phyloP scores from a whole-genome alignment of 30 jellyfish, hydroid and myxozoan genomes.

The Mastigias papua region DNA sequence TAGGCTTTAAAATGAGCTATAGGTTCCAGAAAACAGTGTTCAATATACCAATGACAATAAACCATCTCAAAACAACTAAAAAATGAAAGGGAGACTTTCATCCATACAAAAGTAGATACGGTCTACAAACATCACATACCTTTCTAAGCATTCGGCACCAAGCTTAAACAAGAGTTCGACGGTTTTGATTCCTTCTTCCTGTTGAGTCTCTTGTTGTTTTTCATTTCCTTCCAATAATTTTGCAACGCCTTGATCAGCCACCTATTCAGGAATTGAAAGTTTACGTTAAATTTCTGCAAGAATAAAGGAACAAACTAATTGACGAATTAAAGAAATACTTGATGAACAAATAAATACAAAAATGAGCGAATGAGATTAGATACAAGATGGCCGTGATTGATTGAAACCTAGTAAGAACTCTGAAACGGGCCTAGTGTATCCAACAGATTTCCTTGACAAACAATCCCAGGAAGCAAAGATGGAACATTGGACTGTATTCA shows the following conservation, averaged over 20 bases:
- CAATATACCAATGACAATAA: background rate
- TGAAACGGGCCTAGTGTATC: no score
- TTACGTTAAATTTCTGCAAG: no score
- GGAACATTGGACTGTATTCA: no score
- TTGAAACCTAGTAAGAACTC: no score
- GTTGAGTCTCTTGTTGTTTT: constrained; percentile 7
- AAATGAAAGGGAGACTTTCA: background rate
- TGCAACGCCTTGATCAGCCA: constrained; percentile 80
- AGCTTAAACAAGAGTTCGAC: constrained; percentile 70
- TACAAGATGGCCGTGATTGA: no score
- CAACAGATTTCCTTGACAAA: no score
- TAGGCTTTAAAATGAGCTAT: no score
- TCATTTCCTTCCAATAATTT: constrained; percentile 16
- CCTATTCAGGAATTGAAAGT: constrained; percentile 15
- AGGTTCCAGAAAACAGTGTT: no score
- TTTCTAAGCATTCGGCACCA: constrained; percentile 91
- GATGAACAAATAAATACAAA: background rate
- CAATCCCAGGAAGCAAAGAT: no score
- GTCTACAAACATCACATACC: constrained; percentile 43
- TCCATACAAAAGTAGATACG: no score
- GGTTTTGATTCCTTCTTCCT: constrained; percentile 66
- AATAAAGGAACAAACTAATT: background rate
- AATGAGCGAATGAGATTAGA: background rate
- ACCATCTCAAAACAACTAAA: background rate
- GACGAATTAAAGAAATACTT: background rate